These are phyloP conservation scores for Poeciliopsis gracilis DNA, from an alignment of 2,797 vertebrate species.

Conservation along the genomic window DNA sequence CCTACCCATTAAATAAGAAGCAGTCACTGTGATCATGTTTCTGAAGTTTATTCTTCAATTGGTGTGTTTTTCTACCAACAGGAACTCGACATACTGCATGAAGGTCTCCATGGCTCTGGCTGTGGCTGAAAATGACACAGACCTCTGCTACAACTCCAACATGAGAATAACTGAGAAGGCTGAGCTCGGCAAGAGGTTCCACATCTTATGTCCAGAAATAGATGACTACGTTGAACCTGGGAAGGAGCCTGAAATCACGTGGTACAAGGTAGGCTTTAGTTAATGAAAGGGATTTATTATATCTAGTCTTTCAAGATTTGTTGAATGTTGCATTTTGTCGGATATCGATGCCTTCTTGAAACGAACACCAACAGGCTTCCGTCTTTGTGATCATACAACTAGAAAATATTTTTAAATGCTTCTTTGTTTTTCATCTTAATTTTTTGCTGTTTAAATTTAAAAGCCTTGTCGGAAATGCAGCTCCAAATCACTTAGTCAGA, in stretches of 20 bases:
- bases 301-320: neutral
- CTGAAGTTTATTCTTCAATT: neutral
- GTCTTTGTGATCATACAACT: slow-evolving; percentile 34
- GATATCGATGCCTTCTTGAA: neutral
- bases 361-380: slow-evolving; percentile 18
- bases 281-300: neutral
- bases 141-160: slow-evolving; percentile 97
- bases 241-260: slow-evolving; percentile 91
- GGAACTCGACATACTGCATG: slow-evolving; percentile 99
- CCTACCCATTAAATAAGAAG: neutral
- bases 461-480: slow-evolving; percentile 41
- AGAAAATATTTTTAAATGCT: slow-evolving; percentile 38
- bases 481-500: slow-evolving; percentile 56
- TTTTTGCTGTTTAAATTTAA: slow-evolving; percentile 52
- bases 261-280: slow-evolving; percentile 90
- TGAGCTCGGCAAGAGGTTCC: slow-evolving; percentile 97
- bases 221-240: slow-evolving; percentile 92
- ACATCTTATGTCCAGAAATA: slow-evolving; percentile 94
- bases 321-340: neutral
- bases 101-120: slow-evolving; percentile 98
- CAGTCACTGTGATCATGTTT: neutral
- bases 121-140: slow-evolving; percentile 97
- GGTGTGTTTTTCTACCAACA: slow-evolving; percentile 71
- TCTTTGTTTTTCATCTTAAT: slow-evolving; percentile 59
- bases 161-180: slow-evolving; percentile 96